Conservation (phyloP, 2,797 vertebrate genomes). For the Sorex maritimensis region DNA sequence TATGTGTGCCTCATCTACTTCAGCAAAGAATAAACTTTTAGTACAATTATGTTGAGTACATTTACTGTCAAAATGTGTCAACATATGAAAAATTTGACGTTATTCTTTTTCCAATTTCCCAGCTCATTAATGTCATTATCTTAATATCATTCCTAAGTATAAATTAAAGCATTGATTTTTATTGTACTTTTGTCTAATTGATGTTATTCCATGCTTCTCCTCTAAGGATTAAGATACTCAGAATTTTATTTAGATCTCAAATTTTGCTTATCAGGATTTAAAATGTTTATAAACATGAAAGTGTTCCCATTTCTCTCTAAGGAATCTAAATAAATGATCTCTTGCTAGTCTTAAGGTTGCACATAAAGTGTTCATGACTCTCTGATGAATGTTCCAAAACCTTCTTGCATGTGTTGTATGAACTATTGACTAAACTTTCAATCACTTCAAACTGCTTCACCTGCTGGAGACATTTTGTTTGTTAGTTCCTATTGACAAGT, state of each 20-base stretch:
- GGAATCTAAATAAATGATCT: slow-evolving; percentile 5
- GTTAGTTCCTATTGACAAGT: slow-evolving; percentile 33
- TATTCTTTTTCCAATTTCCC: not conserved
- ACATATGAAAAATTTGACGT: slow-evolving; percentile 17
- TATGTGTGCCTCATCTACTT: slow-evolving; percentile 11
- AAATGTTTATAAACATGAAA: slow-evolving; percentile 27
- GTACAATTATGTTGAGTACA: slow-evolving; percentile 9
- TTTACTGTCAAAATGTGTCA: not conserved
- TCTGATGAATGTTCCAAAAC: not conserved
- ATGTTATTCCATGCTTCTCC: not conserved
- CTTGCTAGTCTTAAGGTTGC: slow-evolving; percentile 12
- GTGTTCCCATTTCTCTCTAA: slow-evolving; percentile 12
- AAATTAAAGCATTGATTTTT: slow-evolving; percentile 58
- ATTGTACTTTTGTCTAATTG: not conserved
- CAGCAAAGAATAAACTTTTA: slow-evolving; percentile 53
- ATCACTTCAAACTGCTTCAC: not conserved
- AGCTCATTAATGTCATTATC: slow-evolving; percentile 28
- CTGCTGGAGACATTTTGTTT: slow-evolving; percentile 20
- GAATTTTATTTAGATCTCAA: slow-evolving; percentile 39
- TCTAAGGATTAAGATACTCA: not conserved
- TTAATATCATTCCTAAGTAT: not conserved
- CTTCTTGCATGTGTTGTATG: not conserved
- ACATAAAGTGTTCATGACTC: not conserved
- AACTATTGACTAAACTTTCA: not conserved
- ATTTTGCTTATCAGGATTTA: slow-evolving; percentile 48